Conservation (phyloP, 2,113 vertebrate genomes). For the Elephas maximus region DNA sequence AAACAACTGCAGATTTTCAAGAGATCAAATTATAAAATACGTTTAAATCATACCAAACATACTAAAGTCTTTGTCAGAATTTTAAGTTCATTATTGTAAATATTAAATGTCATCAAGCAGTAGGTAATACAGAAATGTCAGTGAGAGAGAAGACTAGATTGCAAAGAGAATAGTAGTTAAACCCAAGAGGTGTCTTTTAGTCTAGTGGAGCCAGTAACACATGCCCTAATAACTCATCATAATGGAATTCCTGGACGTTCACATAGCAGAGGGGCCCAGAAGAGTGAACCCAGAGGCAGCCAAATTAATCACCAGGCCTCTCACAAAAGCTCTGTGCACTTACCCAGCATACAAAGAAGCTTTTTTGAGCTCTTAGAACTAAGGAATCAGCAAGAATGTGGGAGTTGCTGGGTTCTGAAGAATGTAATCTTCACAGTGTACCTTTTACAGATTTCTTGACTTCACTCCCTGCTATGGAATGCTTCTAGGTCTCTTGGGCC, state of each 20-base stretch:
- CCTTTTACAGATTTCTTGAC: background rate
- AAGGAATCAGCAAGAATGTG: background rate
- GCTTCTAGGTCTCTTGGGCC: background rate
- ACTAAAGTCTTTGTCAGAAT: background rate
- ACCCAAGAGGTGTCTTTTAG: background rate
- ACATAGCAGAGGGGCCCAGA: background rate
- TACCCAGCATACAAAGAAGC: background rate
- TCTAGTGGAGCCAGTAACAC: background rate
- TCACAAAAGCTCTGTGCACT: background rate
- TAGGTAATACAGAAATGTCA: background rate
- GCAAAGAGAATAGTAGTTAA: background rate
- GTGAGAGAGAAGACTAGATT: background rate
- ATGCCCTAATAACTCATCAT: fast-evolving
- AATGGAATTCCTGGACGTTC: background rate
- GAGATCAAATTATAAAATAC: background rate
- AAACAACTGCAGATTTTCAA: background rate
- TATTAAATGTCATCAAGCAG: background rate
- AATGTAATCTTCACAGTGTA: background rate
- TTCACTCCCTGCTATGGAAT: background rate
- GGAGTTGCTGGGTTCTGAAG: background rate
- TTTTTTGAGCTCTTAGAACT: background rate
- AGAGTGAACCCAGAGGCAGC: background rate
- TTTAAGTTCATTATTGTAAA: background rate
- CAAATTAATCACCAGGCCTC: background rate
- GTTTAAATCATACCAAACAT: background rate